Percentiles rank a stretch among this genome's conserved stretches.
phyloP scores from a whole-genome alignment of 1,140 invertebrate genomes.

The Chionoecetes opilio region DNA sequence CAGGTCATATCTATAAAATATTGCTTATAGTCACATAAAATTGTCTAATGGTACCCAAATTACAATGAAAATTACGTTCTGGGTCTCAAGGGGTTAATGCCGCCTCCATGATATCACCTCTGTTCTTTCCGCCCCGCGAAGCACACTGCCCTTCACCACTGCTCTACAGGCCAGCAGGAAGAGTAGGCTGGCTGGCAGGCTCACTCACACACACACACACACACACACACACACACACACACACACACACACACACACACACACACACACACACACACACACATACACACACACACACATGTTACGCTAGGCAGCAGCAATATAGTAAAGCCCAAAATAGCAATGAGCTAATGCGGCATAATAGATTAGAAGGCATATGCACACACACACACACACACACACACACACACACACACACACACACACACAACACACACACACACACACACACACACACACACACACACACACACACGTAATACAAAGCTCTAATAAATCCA shows the following conservation, averaged over 20 bases:
- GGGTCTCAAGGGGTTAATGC: too few species aligned
- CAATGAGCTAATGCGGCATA: not conserved
- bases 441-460: not conserved
- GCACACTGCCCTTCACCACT: not conserved
- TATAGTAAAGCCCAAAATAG: not conserved
- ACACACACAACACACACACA: not conserved
- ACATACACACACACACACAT: too few species aligned
- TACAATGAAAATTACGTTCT: too few species aligned
- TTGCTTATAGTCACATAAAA: too few species aligned
- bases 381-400: not conserved
- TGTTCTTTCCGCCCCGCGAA: not conserved
- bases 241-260: not conserved
- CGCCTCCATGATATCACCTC: too few species aligned
- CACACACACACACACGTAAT: not conserved
- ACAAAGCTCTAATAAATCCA: not conserved
- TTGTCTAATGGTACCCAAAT: too few species aligned
- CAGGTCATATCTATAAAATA: too few species aligned
- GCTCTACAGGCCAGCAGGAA: not conserved
- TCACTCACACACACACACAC: not conserved
- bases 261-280: not conserved
- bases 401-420: not conserved
- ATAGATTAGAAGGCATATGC: not conserved
- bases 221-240: conserved; percentile 8
- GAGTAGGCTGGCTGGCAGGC: not conserved
- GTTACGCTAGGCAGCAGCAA: not conserved